phyloP scores from a whole-genome alignment of 2,888 invertebrate species.

The Cheilosia vernalis region DNA sequence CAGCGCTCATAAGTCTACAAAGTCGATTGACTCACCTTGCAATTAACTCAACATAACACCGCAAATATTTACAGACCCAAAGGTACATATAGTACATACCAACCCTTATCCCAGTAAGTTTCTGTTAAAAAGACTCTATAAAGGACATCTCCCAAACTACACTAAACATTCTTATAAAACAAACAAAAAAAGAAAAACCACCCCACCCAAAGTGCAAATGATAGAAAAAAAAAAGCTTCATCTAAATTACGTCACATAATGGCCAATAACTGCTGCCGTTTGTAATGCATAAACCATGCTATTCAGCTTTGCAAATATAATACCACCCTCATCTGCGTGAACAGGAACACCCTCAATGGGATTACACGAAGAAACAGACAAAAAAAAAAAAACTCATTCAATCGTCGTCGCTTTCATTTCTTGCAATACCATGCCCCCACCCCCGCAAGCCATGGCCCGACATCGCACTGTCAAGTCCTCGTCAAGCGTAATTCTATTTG shows the following conservation, averaged over 20 bases:
- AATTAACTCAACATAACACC: too few relatives aligned
- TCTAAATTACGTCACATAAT: slow-evolving; percentile 70
- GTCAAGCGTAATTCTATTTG: slow-evolving; percentile 83
- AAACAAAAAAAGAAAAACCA: neutral
- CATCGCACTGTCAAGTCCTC: slow-evolving; percentile 80
- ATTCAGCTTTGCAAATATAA: slow-evolving; percentile 21
- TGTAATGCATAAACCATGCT: slow-evolving; percentile 60
- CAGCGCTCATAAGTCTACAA: too few relatives aligned
- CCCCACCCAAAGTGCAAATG: slow-evolving; percentile 24
- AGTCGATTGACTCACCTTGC: too few relatives aligned
- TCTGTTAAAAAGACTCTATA: neutral
- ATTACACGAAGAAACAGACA: neutral
- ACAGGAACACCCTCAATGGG: slow-evolving; percentile 39
- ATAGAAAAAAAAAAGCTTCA: slow-evolving; percentile 16
- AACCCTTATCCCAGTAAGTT: neutral
- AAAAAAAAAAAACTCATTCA: slow-evolving; percentile 16
- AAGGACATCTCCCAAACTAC: neutral
- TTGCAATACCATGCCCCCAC: slow-evolving; percentile 9
- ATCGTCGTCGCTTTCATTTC: slow-evolving; percentile 14
- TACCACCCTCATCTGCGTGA: slow-evolving; percentile 18
- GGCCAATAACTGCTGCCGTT: slow-evolving; percentile 66
- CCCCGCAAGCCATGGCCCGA: neutral
- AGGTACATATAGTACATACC: neutral
- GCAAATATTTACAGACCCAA: slow-evolving; percentile 7
- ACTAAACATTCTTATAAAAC: neutral